These are phyloP conservation scores for Microctenopoma lineatum DNA, from an alignment of 2,797 vertebrate species.

Conservation along the genomic window DNA sequence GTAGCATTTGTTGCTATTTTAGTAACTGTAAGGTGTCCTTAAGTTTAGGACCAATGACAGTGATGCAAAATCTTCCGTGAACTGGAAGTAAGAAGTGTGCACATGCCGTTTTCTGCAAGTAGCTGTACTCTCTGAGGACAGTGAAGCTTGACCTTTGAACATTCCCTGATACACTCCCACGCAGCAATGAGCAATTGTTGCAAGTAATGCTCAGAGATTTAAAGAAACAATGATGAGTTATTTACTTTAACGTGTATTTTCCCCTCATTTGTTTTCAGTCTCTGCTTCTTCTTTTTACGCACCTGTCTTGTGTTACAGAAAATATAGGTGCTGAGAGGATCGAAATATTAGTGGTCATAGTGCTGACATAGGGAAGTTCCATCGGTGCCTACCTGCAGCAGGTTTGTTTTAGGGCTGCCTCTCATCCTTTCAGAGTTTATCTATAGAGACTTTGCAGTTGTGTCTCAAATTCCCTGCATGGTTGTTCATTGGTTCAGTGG, in stretches of 20 bases:
- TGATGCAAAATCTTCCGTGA: constrained; percentile 45
- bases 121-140: constrained; percentile 29
- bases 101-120: constrained; percentile 20
- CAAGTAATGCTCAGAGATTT: background rate
- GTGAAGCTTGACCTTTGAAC: constrained; percentile 42
- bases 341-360: constrained; percentile 53
- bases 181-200: background rate
- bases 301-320: constrained; percentile 55
- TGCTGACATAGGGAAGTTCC: constrained; percentile 51
- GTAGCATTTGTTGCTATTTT: constrained; percentile 50
- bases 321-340: constrained; percentile 70
- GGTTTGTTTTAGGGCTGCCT: constrained; percentile 46
- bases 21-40: constrained; percentile 36
- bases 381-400: constrained; percentile 46
- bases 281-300: constrained; percentile 20
- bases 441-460: constrained; percentile 50
- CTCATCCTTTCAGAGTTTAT: constrained; percentile 43
- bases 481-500: constrained; percentile 15
- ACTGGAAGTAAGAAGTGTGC: constrained; percentile 35
- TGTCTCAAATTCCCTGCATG: constrained; percentile 39
- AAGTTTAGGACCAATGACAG: constrained; percentile 54
- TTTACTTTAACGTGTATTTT: constrained; percentile 14
- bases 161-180: constrained; percentile 9
- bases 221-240: background rate
- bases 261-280: background rate